Evolutionary conservation across 2,797 vertebrate genomes (phyloP).

Genomic region (Uromys caudimaculatus): DNA sequence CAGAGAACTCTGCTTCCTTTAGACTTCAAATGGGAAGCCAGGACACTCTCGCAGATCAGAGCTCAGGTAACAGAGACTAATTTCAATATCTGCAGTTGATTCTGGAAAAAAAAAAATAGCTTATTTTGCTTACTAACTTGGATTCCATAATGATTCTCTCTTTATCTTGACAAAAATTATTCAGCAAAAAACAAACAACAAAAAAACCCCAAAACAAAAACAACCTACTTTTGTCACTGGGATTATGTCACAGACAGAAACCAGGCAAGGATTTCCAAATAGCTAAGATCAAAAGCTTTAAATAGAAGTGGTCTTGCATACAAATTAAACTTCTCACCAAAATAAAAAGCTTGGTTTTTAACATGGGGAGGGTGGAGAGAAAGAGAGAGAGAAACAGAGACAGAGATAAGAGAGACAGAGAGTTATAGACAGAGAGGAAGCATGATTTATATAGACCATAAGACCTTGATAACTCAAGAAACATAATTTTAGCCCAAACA

Average conservation of each 20-base stretch:
- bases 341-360: background rate
- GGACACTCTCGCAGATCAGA: background rate
- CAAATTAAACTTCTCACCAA: conserved; percentile 8
- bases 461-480: conserved; percentile 28
- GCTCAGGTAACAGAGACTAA: background rate
- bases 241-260: background rate
- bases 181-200: background rate
- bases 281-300: conserved; percentile 6
- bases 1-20: background rate
- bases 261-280: conserved; percentile 26
- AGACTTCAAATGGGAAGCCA: background rate
- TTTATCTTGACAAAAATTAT: conserved; percentile 20
- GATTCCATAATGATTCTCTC: background rate
- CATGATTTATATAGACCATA: background rate
- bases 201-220: background rate
- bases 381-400: background rate
- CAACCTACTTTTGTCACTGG: background rate
- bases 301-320: background rate
- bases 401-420: background rate
- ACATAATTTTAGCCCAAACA: conserved; percentile 26
- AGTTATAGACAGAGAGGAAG: background rate
- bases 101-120: background rate
- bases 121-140: conserved; percentile 23
- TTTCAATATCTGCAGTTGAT: background rate
- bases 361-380: no score